phyloP scores from a whole-genome alignment of 2,797 vertebrate genomes.

The Remorina albescens region DNA sequence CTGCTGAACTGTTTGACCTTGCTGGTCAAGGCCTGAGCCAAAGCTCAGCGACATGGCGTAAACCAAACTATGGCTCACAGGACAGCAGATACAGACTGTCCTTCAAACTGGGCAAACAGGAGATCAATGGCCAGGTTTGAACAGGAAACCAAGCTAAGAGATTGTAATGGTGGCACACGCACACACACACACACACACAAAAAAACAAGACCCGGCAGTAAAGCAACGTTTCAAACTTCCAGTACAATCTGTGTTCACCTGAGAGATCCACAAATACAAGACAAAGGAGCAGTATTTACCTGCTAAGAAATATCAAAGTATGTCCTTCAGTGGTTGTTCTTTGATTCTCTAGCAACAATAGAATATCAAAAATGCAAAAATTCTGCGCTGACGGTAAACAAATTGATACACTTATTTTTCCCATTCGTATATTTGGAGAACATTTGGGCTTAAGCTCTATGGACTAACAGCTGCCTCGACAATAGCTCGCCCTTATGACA shows the following conservation, averaged over 20 bases:
- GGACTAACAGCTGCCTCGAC: not conserved
- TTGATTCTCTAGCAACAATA: not conserved
- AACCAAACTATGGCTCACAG: slow-evolving; percentile 9
- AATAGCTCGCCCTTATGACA: not conserved
- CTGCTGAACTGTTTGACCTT: slow-evolving; percentile 36
- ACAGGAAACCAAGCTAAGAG: not conserved
- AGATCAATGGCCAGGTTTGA: not conserved
- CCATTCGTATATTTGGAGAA: not conserved
- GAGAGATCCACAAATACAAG: not conserved
- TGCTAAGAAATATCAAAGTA: not conserved
- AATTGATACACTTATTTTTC: not conserved
- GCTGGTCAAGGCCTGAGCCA: slow-evolving; percentile 25
- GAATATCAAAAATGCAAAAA: not conserved
- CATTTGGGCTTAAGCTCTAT: not conserved
- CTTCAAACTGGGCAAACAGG: slow-evolving; percentile 5
- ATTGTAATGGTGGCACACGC: not conserved
- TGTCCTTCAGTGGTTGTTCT: too few relatives aligned
- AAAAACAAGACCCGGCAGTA: not conserved
- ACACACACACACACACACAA: too few relatives aligned
- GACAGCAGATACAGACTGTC: not conserved
- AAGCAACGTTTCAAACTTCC: not conserved
- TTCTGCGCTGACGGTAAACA: not conserved
- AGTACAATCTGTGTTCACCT: not conserved
- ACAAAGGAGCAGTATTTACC: not conserved
- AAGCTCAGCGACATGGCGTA: slow-evolving; percentile 12